Evolutionary conservation across 2,797 vertebrate species (phyloP).

Genomic region (Oryzias dopingdopingensis): DNA sequence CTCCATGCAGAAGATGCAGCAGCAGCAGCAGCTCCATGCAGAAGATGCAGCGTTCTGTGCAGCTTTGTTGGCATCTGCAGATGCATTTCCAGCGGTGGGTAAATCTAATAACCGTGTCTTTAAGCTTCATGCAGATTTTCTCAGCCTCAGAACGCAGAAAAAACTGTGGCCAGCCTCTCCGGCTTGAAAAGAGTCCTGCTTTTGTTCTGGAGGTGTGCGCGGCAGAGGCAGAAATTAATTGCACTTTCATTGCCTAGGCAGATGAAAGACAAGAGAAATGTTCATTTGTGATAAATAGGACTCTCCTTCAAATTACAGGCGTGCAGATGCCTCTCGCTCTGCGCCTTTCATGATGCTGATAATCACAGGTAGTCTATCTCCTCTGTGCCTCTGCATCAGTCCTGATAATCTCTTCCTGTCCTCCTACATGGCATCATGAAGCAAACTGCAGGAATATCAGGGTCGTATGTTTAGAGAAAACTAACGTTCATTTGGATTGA

Average conservation of each 20-base stretch:
- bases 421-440: neutral
- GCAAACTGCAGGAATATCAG: slow-evolving; percentile 6
- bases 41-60: neutral
- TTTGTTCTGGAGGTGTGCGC: slow-evolving; percentile 56
- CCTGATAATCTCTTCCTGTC: slow-evolving; percentile 29
- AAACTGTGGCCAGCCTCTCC: slow-evolving; percentile 41
- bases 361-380: slow-evolving; percentile 43
- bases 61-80: slow-evolving; percentile 13
- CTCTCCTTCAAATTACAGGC: slow-evolving; percentile 48
- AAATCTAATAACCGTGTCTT: slow-evolving; percentile 50
- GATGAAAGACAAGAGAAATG: slow-evolving; percentile 66
- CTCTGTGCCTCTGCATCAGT: slow-evolving; percentile 24
- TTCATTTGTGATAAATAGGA: slow-evolving; percentile 63
- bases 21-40: slow-evolving; percentile 4
- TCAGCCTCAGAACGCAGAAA: slow-evolving; percentile 32
- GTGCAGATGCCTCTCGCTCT: slow-evolving; percentile 31
- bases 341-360: slow-evolving; percentile 42
- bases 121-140: slow-evolving; percentile 40
- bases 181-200: slow-evolving; percentile 25
- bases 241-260: slow-evolving; percentile 55
- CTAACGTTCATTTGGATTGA: too few species aligned
- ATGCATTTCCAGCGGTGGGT: slow-evolving; percentile 24
- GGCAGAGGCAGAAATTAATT: slow-evolving; percentile 63
- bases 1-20: too few species aligned
- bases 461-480: too few species aligned